Evolutionary conservation across 2,797 vertebrate genomes (phyloP).

Genomic region (Sarcophilus harrisii): DNA sequence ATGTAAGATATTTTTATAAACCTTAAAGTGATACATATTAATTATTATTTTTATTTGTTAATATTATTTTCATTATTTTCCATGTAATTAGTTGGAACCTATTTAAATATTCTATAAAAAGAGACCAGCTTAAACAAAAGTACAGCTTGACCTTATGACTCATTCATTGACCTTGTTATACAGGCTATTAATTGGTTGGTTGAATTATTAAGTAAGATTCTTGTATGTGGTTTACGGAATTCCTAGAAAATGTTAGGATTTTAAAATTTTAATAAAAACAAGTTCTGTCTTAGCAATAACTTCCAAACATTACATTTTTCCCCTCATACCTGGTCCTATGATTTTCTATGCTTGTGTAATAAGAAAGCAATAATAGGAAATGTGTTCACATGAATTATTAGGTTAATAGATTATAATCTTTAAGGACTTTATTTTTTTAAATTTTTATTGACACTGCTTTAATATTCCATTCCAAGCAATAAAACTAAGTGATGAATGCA

Average conservation of each 20-base stretch:
- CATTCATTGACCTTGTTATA: not conserved
- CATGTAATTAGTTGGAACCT: not conserved
- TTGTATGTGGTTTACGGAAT: not conserved
- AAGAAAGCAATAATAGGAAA: not conserved
- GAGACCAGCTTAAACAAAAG: not conserved
- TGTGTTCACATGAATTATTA: not conserved
- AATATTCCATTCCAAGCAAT: not conserved
- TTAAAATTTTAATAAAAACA: not conserved
- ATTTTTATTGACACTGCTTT: not conserved
- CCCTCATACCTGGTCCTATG: not conserved
- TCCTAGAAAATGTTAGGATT: not conserved
- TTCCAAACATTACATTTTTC: not conserved
- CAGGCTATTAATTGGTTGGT: not conserved
- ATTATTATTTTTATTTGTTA: not conserved
- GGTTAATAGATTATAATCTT: not conserved
- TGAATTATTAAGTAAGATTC: not conserved
- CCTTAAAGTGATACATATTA: not conserved
- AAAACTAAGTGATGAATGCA: not conserved
- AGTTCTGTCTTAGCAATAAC: not conserved
- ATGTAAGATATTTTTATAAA: not conserved
- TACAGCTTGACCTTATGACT: not conserved
- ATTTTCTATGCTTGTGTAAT: not conserved
- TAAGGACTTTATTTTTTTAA: not conserved
- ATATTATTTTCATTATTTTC: not conserved
- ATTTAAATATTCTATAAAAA: not conserved